Conservation (phyloP, 92 coral and sea anemone genomes). For the Epizoanthus scotinus region DNA sequence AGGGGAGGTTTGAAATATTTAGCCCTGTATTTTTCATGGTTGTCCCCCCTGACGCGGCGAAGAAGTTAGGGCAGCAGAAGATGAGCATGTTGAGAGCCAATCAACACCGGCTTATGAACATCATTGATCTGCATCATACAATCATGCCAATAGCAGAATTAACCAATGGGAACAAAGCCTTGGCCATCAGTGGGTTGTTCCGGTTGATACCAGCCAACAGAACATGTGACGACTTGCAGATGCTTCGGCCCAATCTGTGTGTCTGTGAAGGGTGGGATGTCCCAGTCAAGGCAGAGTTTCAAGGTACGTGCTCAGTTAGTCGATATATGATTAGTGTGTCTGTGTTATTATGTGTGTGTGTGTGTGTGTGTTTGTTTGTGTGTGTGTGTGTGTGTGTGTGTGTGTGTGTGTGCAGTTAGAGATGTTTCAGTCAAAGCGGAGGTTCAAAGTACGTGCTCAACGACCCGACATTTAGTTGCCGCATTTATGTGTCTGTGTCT, state of each 20-base stretch:
- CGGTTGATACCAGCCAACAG: slow-evolving; percentile 26
- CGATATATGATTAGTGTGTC: background rate
- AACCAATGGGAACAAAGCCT: slow-evolving; percentile 1
- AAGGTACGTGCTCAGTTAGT: background rate
- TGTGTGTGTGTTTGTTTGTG: too few species aligned
- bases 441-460: background rate
- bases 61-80: slow-evolving; percentile 7
- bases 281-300: background rate
- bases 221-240: slow-evolving; percentile 27
- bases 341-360: too few species aligned
- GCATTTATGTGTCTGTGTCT: too few species aligned
- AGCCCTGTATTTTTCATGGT: slow-evolving; percentile 34
- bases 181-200: slow-evolving; percentile 31
- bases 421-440: background rate
- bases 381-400: too few species aligned
- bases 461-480: background rate
- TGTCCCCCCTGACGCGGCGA: slow-evolving; percentile 27
- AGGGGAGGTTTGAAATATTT: slow-evolving; percentile 41
- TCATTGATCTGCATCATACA: slow-evolving; percentile 30
- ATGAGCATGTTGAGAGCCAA: slow-evolving; percentile 8
- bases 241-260: slow-evolving; percentile 25
- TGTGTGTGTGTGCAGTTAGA: too few species aligned
- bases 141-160: slow-evolving; percentile 35
- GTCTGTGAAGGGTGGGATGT: slow-evolving; percentile 28
- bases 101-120: slow-evolving; percentile 37